Evolutionary conservation across 2,888 invertebrate genomes (phyloP).

Genomic region (Gymnoscelis rufifasciata): DNA sequence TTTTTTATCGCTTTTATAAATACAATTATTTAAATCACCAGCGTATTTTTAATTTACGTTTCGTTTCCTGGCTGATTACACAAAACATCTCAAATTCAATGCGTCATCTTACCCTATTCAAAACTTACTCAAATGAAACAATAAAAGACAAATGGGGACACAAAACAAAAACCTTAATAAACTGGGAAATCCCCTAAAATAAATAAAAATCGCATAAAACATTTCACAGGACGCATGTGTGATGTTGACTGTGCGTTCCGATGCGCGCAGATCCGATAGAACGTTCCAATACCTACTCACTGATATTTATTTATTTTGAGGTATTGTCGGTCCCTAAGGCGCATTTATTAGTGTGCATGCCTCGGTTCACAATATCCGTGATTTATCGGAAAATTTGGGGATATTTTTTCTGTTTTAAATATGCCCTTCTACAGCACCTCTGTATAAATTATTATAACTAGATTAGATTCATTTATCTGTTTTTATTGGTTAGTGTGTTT

Average conservation of each 20-base stretch:
- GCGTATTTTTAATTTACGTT: too few relatives aligned
- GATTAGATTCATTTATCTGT: too few relatives aligned
- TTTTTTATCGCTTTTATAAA: too few relatives aligned
- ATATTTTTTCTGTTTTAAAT: conserved; percentile 18
- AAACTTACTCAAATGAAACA: background rate
- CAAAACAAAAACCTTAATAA: conserved; percentile 8
- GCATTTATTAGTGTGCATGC: conserved; percentile 67
- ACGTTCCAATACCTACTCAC: conserved; percentile 47
- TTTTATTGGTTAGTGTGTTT: too few relatives aligned
- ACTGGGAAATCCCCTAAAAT: conserved; percentile 13
- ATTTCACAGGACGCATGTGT: conserved; percentile 32
- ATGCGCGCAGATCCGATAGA: conserved; percentile 30
- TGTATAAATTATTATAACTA: too few relatives aligned
- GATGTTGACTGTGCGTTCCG: conserved; percentile 32
- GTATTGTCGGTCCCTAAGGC: conserved; percentile 63
- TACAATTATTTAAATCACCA: too few relatives aligned
- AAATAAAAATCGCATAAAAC: conserved; percentile 24
- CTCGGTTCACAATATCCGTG: conserved; percentile 52
- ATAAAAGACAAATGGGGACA: too few relatives aligned
- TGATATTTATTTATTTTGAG: conserved; percentile 66
- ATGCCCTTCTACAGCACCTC: too few relatives aligned
- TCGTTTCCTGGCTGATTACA: too few relatives aligned
- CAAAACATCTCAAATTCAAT: too few relatives aligned
- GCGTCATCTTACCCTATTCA: too few relatives aligned
- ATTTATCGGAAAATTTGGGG: conserved; percentile 41